These are phyloP conservation scores for Meiosimyza decipiens DNA, from an alignment of 2,888 invertebrate species.

Conservation along the genomic window DNA sequence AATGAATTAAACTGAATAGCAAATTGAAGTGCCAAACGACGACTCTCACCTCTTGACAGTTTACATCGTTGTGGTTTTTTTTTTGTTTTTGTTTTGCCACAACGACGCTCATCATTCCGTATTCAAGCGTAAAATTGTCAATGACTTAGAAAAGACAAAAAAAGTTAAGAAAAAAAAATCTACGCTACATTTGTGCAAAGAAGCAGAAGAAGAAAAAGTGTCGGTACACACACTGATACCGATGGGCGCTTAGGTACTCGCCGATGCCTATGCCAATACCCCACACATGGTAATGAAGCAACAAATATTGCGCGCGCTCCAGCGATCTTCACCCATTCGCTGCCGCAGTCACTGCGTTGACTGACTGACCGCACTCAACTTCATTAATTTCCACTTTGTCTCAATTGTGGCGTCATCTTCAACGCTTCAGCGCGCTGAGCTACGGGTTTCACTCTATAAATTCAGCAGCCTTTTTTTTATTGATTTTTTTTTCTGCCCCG, in stretches of 20 bases:
- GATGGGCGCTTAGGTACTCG: background rate
- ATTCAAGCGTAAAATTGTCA: conserved; percentile 42
- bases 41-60: conserved; percentile 33
- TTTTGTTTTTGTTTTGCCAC: background rate
- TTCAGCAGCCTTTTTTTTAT: too few relatives aligned
- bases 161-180: conserved; percentile 9
- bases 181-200: conserved; percentile 20
- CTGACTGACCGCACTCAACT: conserved; percentile 44
- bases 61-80: background rate
- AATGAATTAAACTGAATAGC: conserved; percentile 33
- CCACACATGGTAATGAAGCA: conserved; percentile 13
- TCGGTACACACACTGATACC: conserved; percentile 3
- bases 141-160: conserved; percentile 34
- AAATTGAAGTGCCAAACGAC: conserved; percentile 27
- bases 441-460: background rate
- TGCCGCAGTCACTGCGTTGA: too few relatives aligned
- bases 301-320: background rate
- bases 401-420: conserved; percentile 49
- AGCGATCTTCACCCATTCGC: background rate
- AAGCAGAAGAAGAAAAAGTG: conserved; percentile 9
- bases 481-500: background rate
- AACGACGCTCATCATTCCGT: conserved; percentile 14
- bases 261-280: background rate
- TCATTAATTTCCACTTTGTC: conserved; percentile 52
- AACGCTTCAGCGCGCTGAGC: conserved; percentile 1